Evolutionary conservation across 2,888 invertebrate species (phyloP).

Genomic region (Xylota sylvarum): DNA sequence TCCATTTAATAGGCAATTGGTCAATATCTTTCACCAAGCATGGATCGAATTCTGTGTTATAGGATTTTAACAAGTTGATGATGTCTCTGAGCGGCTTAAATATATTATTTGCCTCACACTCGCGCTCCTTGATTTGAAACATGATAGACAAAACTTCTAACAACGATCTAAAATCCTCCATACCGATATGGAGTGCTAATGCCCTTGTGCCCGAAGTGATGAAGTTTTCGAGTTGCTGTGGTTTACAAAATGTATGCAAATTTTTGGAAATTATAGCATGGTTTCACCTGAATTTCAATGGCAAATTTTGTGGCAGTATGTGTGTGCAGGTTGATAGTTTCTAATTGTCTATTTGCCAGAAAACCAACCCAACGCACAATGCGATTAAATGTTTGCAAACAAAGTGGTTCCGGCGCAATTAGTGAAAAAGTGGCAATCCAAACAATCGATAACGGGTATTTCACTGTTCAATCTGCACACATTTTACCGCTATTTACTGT

Average conservation of each 20-base stretch:
- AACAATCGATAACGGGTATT: conserved; percentile 55
- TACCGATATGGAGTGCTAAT: conserved; percentile 89
- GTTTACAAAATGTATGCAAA: conserved; percentile 32
- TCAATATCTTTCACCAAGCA: conserved; percentile 91
- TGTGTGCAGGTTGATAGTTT: conserved; percentile 33
- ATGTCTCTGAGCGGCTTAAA: conserved; percentile 95
- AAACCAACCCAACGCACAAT: conserved; percentile 23
- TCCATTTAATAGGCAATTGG: conserved; percentile 95
- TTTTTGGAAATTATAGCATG: conserved; percentile 37
- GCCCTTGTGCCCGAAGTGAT: conserved; percentile 90
- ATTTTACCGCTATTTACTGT: conserved; percentile 44
- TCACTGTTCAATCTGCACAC: conserved; percentile 46
- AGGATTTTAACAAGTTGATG: conserved; percentile 92
- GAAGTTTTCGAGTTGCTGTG: conserved; percentile 90
- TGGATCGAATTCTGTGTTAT: conserved; percentile 94
- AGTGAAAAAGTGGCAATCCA: conserved; percentile 50
- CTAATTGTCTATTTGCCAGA: conserved; percentile 56
- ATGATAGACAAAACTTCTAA: conserved; percentile 94
- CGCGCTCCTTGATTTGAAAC: conserved; percentile 89
- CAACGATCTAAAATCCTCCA: conserved; percentile 94
- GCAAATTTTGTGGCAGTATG: conserved; percentile 3
- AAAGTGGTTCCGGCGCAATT: conserved; percentile 54
- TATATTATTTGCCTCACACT: conserved; percentile 92
- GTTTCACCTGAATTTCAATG: conserved; percentile 24
- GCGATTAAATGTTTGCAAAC: conserved; percentile 58